A percentile compares a stretch with the other conserved stretches of the same genome.
Conservation (phyloP, 2,888 invertebrate species). For the Diarsia mendica region DNA sequence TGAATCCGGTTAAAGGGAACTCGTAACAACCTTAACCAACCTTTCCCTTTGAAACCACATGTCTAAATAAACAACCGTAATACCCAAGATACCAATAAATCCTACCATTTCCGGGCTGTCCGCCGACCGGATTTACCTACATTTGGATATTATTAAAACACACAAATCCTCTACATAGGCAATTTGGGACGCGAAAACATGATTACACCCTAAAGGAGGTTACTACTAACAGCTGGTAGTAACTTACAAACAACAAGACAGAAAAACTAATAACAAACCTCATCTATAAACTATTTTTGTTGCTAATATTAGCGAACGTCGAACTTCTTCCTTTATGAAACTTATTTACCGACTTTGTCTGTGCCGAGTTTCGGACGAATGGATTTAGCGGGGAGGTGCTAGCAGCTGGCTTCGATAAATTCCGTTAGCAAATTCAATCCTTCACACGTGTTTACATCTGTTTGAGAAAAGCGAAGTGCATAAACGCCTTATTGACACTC, state of each 20-base stretch:
- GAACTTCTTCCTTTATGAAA: slow-evolving; percentile 62
- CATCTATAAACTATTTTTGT: slow-evolving; percentile 47
- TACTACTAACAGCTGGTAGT: slow-evolving; percentile 1
- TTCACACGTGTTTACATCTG: slow-evolving; percentile 23
- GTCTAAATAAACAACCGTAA: slow-evolving; percentile 11
- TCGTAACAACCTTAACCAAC: neutral
- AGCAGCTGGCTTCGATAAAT: slow-evolving; percentile 58
- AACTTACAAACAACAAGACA: slow-evolving; percentile 17
- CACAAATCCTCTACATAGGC: slow-evolving; percentile 1
- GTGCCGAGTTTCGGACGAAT: slow-evolving; percentile 56
- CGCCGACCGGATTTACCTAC: slow-evolving; percentile 10
- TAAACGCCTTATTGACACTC: neutral
- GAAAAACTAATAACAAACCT: slow-evolving; percentile 56
- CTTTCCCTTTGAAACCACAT: neutral
- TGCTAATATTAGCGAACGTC: slow-evolving; percentile 50
- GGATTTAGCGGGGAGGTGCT: slow-evolving; percentile 57
- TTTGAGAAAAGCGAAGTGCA: slow-evolving; percentile 8
- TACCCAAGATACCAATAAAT: slow-evolving; percentile 19
- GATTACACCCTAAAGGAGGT: neutral
- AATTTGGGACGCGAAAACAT: neutral
- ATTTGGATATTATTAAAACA: slow-evolving; percentile 13
- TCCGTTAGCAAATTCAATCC: slow-evolving; percentile 52
- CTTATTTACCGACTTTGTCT: slow-evolving; percentile 65
- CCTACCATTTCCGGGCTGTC: slow-evolving; percentile 1
- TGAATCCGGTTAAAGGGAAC: neutral